Percentiles rank a stretch among this genome's conserved stretches.
These are phyloP conservation scores for Ips nitidus DNA, from an alignment of 1,140 invertebrate genomes.

Conservation along the genomic window DNA sequence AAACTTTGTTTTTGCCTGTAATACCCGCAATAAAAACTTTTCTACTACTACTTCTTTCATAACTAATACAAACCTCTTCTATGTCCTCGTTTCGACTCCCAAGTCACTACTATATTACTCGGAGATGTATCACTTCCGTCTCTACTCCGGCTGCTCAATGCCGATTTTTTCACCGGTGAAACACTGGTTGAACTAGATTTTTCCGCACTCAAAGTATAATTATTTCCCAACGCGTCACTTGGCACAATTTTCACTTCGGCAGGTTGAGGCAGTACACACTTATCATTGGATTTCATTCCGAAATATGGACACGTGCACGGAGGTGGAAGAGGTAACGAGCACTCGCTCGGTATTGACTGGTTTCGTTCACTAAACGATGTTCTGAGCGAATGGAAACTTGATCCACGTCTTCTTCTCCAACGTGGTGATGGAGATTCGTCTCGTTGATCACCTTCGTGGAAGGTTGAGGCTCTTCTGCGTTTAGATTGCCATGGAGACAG, in stretches of 20 bases:
- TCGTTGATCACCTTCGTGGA: conserved; percentile 54
- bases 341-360: conserved; percentile 31
- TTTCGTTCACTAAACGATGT: not conserved
- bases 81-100: conserved; percentile 59
- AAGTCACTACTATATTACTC: conserved; percentile 59
- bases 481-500: conserved; percentile 43
- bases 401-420: conserved; percentile 52
- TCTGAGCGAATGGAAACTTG: conserved; percentile 54
- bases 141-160: conserved; percentile 31
- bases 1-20: too few species aligned
- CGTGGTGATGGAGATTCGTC: conserved; percentile 49
- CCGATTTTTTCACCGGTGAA: conserved; percentile 39
- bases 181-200: conserved; percentile 38
- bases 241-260: conserved; percentile 61
- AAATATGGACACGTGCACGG: conserved; percentile 80
- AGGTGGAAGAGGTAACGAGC: conserved; percentile 60
- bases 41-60: too few species aligned
- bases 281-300: conserved; percentile 61
- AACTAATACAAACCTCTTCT: conserved; percentile 43
- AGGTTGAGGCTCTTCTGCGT: conserved; percentile 57
- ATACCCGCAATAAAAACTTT: too few species aligned
- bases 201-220: conserved; percentile 39
- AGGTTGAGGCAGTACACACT: conserved; percentile 50
- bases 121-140: conserved; percentile 42
- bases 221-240: conserved; percentile 45